A percentile compares a stretch with the other conserved stretches of the same genome.
Conservation (phyloP, 2,888 invertebrate genomes). For the Nematopogon swammerdamellus region DNA sequence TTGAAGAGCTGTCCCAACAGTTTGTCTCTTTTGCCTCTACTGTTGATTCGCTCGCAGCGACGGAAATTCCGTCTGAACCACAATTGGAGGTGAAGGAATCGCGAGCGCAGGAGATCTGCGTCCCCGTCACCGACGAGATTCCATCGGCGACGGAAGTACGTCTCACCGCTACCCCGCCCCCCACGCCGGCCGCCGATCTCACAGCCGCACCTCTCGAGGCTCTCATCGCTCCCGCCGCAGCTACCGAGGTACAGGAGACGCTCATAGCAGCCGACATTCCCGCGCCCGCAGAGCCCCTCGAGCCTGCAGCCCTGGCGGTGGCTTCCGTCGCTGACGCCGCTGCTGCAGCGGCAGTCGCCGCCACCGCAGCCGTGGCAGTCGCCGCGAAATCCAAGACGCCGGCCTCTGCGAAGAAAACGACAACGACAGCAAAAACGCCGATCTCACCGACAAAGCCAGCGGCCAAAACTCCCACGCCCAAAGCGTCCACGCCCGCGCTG, state of each 20-base stretch:
- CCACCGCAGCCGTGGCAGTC: slow-evolving; percentile 18
- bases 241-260: slow-evolving; percentile 11
- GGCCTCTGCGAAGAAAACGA: slow-evolving; percentile 12
- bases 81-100: slow-evolving; percentile 13
- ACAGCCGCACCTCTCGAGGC: slow-evolving; percentile 20
- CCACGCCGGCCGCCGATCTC: slow-evolving; percentile 17
- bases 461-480: slow-evolving; percentile 10
- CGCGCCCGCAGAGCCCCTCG: slow-evolving; percentile 14
- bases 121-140: slow-evolving; percentile 39
- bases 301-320: slow-evolving; percentile 13
- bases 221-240: slow-evolving; percentile 16
- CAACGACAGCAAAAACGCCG: slow-evolving; percentile 8
- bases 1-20: no score
- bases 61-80: background rate
- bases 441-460: background rate
- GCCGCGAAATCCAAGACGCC: slow-evolving; percentile 17
- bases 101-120: slow-evolving; percentile 46
- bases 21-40: no score
- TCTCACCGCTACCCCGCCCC: slow-evolving; percentile 18
- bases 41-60: no score
- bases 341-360: slow-evolving; percentile 22
- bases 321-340: slow-evolving; percentile 24
- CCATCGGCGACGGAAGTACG: no score
- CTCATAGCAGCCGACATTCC: slow-evolving; percentile 2
- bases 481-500: slow-evolving; percentile 15